phyloP scores from a whole-genome alignment of 2,113 vertebrate genomes.

The Bagarius yarrelli region DNA sequence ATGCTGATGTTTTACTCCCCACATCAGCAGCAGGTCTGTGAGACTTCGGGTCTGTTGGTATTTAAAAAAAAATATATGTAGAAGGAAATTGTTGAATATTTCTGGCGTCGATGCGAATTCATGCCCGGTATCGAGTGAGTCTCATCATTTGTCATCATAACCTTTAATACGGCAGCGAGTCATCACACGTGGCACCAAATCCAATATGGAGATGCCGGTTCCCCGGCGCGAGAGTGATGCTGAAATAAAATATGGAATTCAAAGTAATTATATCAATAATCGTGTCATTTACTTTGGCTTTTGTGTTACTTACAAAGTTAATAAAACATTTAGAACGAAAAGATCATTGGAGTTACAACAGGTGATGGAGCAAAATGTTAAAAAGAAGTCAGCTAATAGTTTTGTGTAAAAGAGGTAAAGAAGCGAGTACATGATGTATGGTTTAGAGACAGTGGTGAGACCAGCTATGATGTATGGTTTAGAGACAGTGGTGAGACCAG shows the following conservation, averaged over 20 bases:
- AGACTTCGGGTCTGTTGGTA: neutral
- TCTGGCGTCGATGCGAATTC: constrained; percentile 36
- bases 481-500: no score
- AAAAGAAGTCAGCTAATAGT: no score
- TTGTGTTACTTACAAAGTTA: neutral
- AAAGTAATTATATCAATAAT: neutral
- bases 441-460: no score
- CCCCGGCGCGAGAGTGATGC: neutral
- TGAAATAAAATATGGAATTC: neutral
- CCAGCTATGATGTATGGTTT: no score
- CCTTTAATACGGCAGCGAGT: constrained; percentile 53
- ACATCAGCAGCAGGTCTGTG: neutral
- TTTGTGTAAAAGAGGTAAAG: no score
- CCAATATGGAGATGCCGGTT: constrained; percentile 58
- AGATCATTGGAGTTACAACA: no score
- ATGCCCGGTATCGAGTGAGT: constrained; percentile 35
- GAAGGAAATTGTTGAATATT: neutral
- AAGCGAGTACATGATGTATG: no score
- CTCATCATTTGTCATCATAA: constrained; percentile 57
- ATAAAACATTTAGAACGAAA: no score
- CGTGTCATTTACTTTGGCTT: neutral
- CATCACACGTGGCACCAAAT: constrained; percentile 52
- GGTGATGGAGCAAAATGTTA: no score
- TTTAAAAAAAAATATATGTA: neutral
- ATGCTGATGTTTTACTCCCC: constrained; percentile 1